phyloP scores from a whole-genome alignment of 1,140 invertebrate genomes.

The Helicorthomorpha holstii region DNA sequence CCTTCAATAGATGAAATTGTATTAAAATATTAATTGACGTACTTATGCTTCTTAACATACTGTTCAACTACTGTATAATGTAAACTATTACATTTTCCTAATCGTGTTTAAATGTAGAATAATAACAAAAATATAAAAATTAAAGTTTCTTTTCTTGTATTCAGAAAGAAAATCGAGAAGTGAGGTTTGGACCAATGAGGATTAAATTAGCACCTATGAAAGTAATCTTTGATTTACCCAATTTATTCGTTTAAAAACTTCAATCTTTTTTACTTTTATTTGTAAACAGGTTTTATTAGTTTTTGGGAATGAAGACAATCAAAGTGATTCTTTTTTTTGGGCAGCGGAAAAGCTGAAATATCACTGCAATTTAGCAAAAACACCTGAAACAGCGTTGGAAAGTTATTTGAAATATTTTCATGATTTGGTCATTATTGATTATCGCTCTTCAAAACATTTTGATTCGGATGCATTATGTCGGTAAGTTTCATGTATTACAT shows the following conservation, averaged over 20 bases:
- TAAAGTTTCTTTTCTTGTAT: no score
- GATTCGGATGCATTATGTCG: constrained; percentile 47
- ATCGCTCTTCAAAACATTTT: constrained; percentile 34
- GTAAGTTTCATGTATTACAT: no score
- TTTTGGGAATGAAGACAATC: constrained; percentile 42
- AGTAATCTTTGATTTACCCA: no score
- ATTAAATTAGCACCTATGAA: background rate
- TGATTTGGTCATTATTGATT: constrained; percentile 49
- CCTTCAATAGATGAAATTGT: no score
- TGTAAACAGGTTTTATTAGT: constrained; percentile 42
- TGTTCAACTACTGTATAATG: no score
- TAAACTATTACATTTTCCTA: no score
- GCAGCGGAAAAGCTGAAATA: constrained; percentile 42
- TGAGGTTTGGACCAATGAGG: background rate
- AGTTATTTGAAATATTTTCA: constrained; percentile 37
- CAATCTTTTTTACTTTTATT: background rate
- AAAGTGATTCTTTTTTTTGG: constrained; percentile 39
- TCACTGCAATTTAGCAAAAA: constrained; percentile 34
- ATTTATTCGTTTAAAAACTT: no score
- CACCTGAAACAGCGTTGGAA: constrained; percentile 37
- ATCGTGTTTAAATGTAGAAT: no score
- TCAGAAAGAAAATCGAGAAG: background rate
- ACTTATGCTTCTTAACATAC: no score
- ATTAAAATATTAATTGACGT: no score
- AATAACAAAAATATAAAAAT: no score